Evolutionary conservation across 2,888 invertebrate genomes (phyloP).

Genomic region (Drosophila pullipes): DNA sequence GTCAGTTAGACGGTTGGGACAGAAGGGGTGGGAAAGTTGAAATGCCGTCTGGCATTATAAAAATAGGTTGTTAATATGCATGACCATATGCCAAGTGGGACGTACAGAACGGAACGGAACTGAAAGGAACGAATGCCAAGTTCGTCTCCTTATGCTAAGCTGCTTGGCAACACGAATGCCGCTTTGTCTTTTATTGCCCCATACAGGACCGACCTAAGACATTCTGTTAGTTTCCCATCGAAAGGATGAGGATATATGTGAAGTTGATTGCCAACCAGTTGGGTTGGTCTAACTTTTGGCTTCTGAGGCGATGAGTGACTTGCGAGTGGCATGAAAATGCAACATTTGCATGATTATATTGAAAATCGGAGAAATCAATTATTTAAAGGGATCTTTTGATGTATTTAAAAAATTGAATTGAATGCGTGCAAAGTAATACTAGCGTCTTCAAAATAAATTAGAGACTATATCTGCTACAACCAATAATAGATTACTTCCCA

Average conservation of each 20-base stretch:
- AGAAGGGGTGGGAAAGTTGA: background rate
- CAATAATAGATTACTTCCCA: background rate
- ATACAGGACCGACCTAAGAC: constrained; percentile 36
- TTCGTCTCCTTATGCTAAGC: constrained; percentile 53
- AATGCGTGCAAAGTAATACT: background rate
- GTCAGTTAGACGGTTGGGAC: constrained; percentile 49
- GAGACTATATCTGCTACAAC: background rate
- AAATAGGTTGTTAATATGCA: constrained; percentile 84
- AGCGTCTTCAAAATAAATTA: background rate
- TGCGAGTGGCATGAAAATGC: constrained; percentile 1
- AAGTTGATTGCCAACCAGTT: constrained; percentile 47
- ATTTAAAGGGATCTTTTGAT: background rate
- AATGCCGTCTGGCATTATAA: constrained; percentile 55
- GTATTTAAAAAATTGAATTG: no score
- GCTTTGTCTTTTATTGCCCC: constrained; percentile 57
- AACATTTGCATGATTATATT: constrained; percentile 1
- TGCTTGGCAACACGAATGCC: constrained; percentile 44
- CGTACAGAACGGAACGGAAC: constrained; percentile 27
- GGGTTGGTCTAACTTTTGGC: constrained; percentile 31
- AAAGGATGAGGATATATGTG: constrained; percentile 22
- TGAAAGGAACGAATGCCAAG: constrained; percentile 53
- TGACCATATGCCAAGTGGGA: constrained; percentile 78
- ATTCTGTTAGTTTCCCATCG: constrained; percentile 49
- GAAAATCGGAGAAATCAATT: background rate
- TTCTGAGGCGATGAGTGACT: background rate